Conservation (phyloP, 64 coral and sea anemone genomes). For the Cladopsammia gracilis region DNA sequence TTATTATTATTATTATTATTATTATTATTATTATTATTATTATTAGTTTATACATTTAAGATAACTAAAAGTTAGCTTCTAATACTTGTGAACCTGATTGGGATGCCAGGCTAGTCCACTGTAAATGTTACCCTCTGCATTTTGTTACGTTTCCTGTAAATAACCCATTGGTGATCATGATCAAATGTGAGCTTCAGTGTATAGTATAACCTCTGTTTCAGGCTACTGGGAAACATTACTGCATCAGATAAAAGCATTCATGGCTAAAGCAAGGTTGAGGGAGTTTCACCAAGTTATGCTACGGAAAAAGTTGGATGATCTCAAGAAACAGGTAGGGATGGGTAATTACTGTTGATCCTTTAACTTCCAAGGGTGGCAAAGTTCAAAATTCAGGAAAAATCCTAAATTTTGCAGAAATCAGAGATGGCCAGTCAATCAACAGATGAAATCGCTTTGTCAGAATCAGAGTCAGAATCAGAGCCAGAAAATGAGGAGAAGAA, state of each 20-base stretch:
- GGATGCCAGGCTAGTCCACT: too few species aligned
- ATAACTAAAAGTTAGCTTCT: too few species aligned
- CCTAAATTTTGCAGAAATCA: slow-evolving; percentile 78
- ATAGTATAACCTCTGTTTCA: too few species aligned
- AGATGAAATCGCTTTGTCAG: slow-evolving; percentile 56
- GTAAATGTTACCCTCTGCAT: too few species aligned
- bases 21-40: too few species aligned
- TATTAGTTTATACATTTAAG: too few species aligned
- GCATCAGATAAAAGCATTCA: slow-evolving; percentile 83
- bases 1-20: too few species aligned
- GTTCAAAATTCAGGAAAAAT: too few species aligned
- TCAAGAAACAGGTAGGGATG: slow-evolving; percentile 85
- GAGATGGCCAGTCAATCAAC: slow-evolving; percentile 44
- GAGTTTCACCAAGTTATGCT: slow-evolving; percentile 94
- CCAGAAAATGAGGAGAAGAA: neutral
- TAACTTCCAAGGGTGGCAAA: neutral
- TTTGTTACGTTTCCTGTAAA: too few species aligned
- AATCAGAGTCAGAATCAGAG: slow-evolving; percentile 60
- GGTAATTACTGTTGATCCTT: neutral
- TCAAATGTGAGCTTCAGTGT: too few species aligned
- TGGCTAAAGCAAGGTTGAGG: slow-evolving; percentile 90
- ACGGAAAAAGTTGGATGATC: slow-evolving; percentile 81
- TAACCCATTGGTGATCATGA: too few species aligned
- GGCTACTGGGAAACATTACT: slow-evolving; percentile 96
- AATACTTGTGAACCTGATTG: too few species aligned